A percentile compares a stretch with the other conserved stretches of the same genome.
Conservation (phyloP, 2,113 vertebrate species). For the Epinephelus cyanopodus region DNA sequence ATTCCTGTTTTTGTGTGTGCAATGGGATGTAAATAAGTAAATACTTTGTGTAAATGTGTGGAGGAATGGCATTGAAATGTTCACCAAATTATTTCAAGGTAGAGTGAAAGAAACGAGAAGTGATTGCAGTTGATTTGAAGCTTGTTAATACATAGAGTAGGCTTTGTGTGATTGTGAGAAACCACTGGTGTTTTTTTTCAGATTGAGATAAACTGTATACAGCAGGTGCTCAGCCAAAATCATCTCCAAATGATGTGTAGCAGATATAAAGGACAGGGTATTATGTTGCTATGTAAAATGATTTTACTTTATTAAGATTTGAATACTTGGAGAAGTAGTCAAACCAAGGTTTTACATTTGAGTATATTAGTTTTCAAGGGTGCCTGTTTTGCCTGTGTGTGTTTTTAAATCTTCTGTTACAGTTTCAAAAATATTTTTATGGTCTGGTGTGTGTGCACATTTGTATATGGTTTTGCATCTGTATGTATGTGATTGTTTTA, state of each 20-base stretch:
- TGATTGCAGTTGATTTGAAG: not conserved
- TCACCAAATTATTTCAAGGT: conserved; percentile 12
- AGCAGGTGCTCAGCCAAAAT: conserved; percentile 38
- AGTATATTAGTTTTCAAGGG: conserved; percentile 15
- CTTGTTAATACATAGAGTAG: not conserved
- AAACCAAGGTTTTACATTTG: not conserved
- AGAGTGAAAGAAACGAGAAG: not conserved
- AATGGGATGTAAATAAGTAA: conserved; percentile 34
- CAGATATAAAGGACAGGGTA: conserved; percentile 53
- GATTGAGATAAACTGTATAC: conserved; percentile 5
- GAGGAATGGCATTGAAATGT: conserved; percentile 8
- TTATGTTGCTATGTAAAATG: not conserved
- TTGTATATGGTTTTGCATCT: not conserved
- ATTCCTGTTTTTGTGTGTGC: conserved; percentile 3
- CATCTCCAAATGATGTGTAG: conserved; percentile 43
- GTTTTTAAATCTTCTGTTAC: not conserved
- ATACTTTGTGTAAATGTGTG: not conserved
- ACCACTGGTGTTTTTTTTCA: conserved; percentile 17
- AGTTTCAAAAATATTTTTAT: conserved; percentile 13
- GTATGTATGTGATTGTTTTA: conserved; percentile 17
- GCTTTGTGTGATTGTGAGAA: conserved; percentile 11
- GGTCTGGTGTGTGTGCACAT: not conserved
- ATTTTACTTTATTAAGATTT: not conserved
- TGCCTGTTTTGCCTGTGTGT: not conserved
- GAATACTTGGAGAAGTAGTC: not conserved